phyloP scores from a whole-genome alignment of 2,797 vertebrate genomes.

The Furcifer pardalis region DNA sequence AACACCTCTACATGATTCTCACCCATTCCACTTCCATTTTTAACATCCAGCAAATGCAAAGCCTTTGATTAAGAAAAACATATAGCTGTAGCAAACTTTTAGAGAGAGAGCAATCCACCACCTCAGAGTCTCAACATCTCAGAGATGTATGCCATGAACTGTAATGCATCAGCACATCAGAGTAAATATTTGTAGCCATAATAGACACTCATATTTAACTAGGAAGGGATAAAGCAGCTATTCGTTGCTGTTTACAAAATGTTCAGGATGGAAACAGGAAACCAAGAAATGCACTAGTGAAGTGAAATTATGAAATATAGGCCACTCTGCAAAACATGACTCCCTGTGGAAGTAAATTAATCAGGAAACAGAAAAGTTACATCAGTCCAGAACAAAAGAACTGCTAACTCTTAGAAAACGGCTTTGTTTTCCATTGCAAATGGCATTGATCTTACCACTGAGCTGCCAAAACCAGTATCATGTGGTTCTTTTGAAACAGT shows the following conservation, averaged over 20 bases:
- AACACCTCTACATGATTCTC: too few relatives aligned
- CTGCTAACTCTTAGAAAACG: background rate
- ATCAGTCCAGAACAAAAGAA: background rate
- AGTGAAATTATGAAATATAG: slow-evolving; percentile 41
- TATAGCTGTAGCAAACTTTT: too few relatives aligned
- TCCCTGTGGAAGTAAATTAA: background rate
- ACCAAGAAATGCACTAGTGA: slow-evolving; percentile 1
- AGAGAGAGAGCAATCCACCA: slow-evolving; percentile 19
- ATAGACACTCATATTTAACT: slow-evolving; percentile 13
- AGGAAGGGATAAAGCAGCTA: background rate
- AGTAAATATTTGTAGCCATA: background rate
- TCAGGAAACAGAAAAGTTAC: background rate
- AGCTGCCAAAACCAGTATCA: background rate
- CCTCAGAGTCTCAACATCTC: background rate
- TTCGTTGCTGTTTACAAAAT: background rate
- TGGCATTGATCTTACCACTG: background rate
- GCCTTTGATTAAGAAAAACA: too few relatives aligned
- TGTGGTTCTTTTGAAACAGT: slow-evolving; percentile 25
- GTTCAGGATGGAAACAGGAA: slow-evolving; percentile 15
- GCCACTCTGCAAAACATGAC: background rate
- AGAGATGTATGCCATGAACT: background rate
- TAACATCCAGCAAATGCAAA: too few relatives aligned
- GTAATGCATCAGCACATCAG: background rate
- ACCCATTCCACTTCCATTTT: too few relatives aligned
- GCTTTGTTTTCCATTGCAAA: slow-evolving; percentile 28